Evolutionary conservation across 2,797 vertebrate species (phyloP), one percentile per base, ranked within the genome.

Genomic region (Syncerus caffer): DNA sequence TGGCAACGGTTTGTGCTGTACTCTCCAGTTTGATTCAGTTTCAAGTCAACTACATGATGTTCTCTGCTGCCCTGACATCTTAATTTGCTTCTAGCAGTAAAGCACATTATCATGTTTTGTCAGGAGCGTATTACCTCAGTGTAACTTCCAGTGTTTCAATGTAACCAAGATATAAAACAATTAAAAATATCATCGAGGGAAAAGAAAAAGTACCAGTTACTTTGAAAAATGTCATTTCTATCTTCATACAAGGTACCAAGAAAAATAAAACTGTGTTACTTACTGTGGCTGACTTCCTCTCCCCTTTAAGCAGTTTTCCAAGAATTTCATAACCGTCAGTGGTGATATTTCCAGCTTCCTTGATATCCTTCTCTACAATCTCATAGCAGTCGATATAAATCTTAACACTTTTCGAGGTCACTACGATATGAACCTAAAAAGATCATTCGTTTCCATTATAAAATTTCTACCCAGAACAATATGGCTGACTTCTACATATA

Each of bases 381-480:
- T 99, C 99, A 97, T 99, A 99, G 98, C 99, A 99, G 98, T 99
- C 99, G 60, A 99, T 92, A 93, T 99, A 99, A 98, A 99, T 99
- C 96, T 99, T 99, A 97, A 99, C 99, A 93, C 98, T 99, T 97
- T 98, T 99, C 93, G 99, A 98, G 31, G 99, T 99, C 79, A 99
- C 99, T 98, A 99, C 98, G 97, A 99, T 98, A 98, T 99, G 99
- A 97, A 99, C 99, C 99, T 99, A 98, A 94, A 98, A 97, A 98
- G 78, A 94, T 1, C 57, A 97, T 96, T 98, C 96, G 16, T 60
- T 98, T 96, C 34, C 29, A 83, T 98, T 89, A 96, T 94, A 57
- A 95, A 90, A 85, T 67, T 83, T 98, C 95, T 95, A 71, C 86
- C 29, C 15, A 7, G 86, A 85, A 85, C 97, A 80, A 60, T 38